These are phyloP conservation scores for Hybognathus amarus DNA, from an alignment of 2,797 vertebrate species.

Conservation along the genomic window DNA sequence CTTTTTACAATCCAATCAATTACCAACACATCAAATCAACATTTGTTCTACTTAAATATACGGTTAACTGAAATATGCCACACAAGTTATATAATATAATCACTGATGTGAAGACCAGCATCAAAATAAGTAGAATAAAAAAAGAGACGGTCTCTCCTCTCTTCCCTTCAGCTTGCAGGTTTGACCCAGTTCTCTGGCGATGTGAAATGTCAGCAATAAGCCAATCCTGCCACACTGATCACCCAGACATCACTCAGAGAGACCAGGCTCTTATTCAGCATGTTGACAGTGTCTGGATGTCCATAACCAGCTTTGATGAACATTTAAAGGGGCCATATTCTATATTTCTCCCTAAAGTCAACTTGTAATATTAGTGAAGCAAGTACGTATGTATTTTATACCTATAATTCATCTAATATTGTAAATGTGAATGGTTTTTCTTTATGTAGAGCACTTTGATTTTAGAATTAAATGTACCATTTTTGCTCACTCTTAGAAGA, in stretches of 20 bases:
- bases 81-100: not conserved
- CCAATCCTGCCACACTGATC: conserved; percentile 8
- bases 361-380: not conserved
- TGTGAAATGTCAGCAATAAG: conserved; percentile 39
- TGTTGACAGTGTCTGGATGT: not conserved
- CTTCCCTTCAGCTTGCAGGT: not conserved
- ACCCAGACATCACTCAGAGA: conserved; percentile 2
- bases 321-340: conserved; percentile 19
- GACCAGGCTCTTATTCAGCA: conserved; percentile 1
- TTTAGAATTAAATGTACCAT: not conserved
- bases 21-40: not conserved
- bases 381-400: too few relatives aligned
- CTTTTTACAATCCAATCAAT: not conserved
- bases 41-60: not conserved
- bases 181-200: conserved; percentile 29
- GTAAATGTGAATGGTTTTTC: not conserved
- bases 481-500: too few relatives aligned
- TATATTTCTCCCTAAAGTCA: not conserved
- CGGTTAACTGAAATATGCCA: not conserved
- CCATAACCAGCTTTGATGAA: not conserved
- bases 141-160: not conserved
- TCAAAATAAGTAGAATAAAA: conserved; percentile 30
- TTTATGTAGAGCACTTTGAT: not conserved
- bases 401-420: not conserved
- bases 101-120: not conserved